These are phyloP conservation scores for Stichodactyla mertensii DNA, from an alignment of 64 coral and sea anemone species.

Conservation along the genomic window DNA sequence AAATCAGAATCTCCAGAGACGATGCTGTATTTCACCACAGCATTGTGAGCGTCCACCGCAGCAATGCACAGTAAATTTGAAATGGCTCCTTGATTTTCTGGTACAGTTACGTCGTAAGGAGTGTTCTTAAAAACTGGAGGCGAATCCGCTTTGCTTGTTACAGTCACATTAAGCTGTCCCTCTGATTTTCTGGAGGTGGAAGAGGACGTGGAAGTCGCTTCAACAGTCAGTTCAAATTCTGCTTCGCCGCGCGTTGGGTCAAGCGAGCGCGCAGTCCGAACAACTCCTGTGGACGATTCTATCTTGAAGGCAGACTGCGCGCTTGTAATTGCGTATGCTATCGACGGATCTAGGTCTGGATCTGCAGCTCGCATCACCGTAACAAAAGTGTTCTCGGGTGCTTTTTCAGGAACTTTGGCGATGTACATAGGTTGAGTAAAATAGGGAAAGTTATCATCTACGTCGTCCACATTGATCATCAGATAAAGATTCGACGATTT, in stretches of 20 bases:
- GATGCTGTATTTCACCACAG: conserved; percentile 14
- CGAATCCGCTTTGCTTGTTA: conserved; percentile 43
- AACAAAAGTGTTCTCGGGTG: conserved; percentile 43
- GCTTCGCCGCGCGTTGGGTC: conserved; percentile 24
- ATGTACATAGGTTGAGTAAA: conserved; percentile 70
- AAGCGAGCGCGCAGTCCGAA: conserved; percentile 14
- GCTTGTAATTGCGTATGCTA: conserved; percentile 39
- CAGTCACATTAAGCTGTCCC: conserved; percentile 33
- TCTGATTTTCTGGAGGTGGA: neutral
- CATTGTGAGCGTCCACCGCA: conserved; percentile 20
- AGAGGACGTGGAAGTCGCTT: conserved; percentile 5
- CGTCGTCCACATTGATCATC: conserved; percentile 50
- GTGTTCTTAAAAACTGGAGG: conserved; percentile 46
- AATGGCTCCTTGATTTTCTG: conserved; percentile 42
- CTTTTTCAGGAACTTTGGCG: conserved; percentile 48
- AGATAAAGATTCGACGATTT: conserved; percentile 65
- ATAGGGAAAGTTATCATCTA: conserved; percentile 60
- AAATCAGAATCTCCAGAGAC: conserved; percentile 22
- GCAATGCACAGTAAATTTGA: conserved; percentile 50
- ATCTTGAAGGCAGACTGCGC: conserved; percentile 29
- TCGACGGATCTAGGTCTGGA: neutral
- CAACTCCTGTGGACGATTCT: conserved; percentile 21
- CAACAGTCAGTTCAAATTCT: conserved; percentile 22
- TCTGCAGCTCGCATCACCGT: conserved; percentile 39
- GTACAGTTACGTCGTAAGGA: conserved; percentile 38